Evolutionary conservation across 2,888 invertebrate genomes (phyloP), one percentile per base, ranked within the genome.

Genomic region (Hyalella azteca): DNA sequence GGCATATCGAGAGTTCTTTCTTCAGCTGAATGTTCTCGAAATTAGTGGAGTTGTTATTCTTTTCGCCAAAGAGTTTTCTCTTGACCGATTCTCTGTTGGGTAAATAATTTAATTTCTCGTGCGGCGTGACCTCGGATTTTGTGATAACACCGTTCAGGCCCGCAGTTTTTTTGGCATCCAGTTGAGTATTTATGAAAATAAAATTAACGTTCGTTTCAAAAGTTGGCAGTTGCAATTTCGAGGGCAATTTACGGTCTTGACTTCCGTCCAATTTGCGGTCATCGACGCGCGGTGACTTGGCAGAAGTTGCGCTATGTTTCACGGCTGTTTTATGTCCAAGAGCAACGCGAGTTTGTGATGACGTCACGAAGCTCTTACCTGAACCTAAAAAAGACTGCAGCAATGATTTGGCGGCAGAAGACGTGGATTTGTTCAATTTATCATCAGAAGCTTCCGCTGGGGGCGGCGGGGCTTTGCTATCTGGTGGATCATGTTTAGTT

Each of bases 301-400:
- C 66, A 66, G 66, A 66, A 36, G 36, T 36, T 15, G 66, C 1
- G 66, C n/a, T 66, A 29, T 32, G 66, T 15, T 36, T 66, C 66
- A 66, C 66, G 36, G 36, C 36, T n/a, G 39, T 32, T 66, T 66
- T 66, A 36, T 36, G 32, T 66, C 66, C 66, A 66, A 66, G 66
- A 66, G 66, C 66, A 15, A 66, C 66, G 66, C 66, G 66, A 66
- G 66, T 5, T 22, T 22, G 66, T 66, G 66, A 66, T 36, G 66
- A 36, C n/a, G 36, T 66, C 66, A 36, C 66, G 66, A 66, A 81
- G 81, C 79, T 81, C 83, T 81, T 81, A 83, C 83, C 83, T 83
- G 81, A 83, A 77, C 81, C 83, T 83, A 83, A 83, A 83, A 83
- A 83, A 83, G 81, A 80, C 81, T 81, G 78, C 75, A 22, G 73